A percentile compares a stretch with the other conserved stretches of the same genome.
These are phyloP conservation scores for Agrochola macilenta DNA, from an alignment of 2,888 invertebrate species.

Conservation along the genomic window DNA sequence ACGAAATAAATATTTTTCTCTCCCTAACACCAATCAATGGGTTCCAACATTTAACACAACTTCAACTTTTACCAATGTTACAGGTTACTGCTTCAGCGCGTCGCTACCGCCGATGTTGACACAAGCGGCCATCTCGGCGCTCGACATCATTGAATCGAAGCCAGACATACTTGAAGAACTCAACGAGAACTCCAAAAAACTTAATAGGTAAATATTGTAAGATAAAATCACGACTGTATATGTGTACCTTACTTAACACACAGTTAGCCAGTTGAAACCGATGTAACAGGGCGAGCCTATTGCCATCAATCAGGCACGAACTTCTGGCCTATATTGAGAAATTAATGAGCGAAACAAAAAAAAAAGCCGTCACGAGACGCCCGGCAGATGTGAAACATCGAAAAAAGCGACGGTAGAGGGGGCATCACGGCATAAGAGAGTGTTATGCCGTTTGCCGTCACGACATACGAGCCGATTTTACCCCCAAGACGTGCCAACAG, in stretches of 20 bases:
- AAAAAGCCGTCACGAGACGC: not conserved
- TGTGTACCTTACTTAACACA: not conserved
- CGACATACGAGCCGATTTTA: no score
- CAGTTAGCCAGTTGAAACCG: not conserved
- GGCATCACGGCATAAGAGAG: no score
- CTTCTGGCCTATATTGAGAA: not conserved
- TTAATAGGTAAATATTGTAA: slow-evolving; percentile 87
- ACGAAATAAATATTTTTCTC: not conserved
- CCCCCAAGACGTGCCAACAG: no score
- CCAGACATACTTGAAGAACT: slow-evolving; percentile 92
- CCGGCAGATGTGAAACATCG: no score
- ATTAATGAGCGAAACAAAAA: not conserved
- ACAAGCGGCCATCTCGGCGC: slow-evolving; percentile 95
- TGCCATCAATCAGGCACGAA: not conserved
- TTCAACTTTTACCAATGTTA: not conserved
- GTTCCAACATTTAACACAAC: not conserved
- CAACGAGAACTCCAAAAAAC: slow-evolving; percentile 88
- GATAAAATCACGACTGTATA: no score
- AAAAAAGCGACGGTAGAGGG: no score
- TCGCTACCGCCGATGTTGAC: slow-evolving; percentile 98
- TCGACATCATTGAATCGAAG: slow-evolving; percentile 93
- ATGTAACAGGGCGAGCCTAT: not conserved
- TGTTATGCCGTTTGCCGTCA: no score
- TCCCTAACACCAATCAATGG: not conserved
- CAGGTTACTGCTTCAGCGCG: slow-evolving; percentile 98